Evolutionary conservation across 2,888 invertebrate species (phyloP), one percentile per base, ranked within the genome.

Genomic region (Ferrisia virgata): DNA sequence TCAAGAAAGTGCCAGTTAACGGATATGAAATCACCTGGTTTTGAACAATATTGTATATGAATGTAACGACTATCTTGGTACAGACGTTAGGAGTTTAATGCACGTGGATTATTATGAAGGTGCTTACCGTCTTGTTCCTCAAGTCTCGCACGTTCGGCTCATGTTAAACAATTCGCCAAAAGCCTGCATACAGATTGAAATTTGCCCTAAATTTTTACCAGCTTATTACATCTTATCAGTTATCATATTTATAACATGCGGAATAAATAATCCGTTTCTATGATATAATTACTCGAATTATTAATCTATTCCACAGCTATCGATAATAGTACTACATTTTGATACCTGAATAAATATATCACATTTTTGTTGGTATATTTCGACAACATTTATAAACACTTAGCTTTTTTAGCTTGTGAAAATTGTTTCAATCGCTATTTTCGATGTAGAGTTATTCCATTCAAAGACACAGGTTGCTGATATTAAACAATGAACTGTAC

Each of bases 21-120:
- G 80, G 80, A 80, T 80, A 80, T 53, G 53, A 53, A 80, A 80
- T 80, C 80, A 80, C 80, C 80, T 80, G 80, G 80, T 80, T 43
- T 43, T 28, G 80, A 47, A 53, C 80, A 47, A 47, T 80, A 80
- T 80, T 28, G 80, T 47, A 43, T 80, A 80, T 53, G 72, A 76
- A 76, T 76, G 72, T 76, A 76, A 76, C 72, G 72, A 76, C 80
- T 80, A 53, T 31, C 53, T 47, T 18, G 43, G 43, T 28, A 43
- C 28, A 80, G 80, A 80, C 80, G 80, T 80, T 80, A 18, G 40
- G 11, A 80, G 80, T 80, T 80, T 28, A 5, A 53, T 76, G 36
- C 72, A 76, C 72, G 72, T 76, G 72, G 72, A 76, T 76, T 36
- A 76, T 6, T 3, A 22, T 18, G 69, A 69, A 76, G 72, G 72